Evolutionary conservation across 2,797 vertebrate species (phyloP).

Genomic region (Graptemys geographica): DNA sequence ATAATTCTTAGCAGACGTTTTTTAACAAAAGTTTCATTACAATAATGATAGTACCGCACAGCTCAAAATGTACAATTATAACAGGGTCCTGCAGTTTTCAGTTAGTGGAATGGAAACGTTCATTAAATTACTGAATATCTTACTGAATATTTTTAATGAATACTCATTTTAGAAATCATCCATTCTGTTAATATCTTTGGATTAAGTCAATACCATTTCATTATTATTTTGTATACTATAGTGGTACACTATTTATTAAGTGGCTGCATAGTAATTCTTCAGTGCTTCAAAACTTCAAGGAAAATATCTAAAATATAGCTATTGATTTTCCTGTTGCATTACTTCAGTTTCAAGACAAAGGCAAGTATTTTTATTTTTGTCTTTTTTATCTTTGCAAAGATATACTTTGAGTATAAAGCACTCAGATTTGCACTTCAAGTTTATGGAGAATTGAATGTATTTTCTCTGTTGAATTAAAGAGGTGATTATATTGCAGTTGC

Average conservation of each 20-base stretch:
- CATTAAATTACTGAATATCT: not conserved
- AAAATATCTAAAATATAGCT: not conserved
- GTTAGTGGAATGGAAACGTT: not conserved
- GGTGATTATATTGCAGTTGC: not conserved
- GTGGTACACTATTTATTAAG: not conserved
- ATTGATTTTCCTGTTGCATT: not conserved
- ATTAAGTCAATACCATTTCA: not conserved
- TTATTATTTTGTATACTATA: not conserved
- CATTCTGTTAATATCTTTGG: not conserved
- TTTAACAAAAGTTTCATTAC: not conserved
- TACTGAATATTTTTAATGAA: not conserved
- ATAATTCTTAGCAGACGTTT: not conserved
- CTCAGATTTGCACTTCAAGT: not conserved
- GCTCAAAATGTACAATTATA: conserved; percentile 22
- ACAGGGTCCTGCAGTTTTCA: conserved; percentile 31
- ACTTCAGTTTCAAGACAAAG: not conserved
- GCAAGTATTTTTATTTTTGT: not conserved
- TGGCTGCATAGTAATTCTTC: not conserved
- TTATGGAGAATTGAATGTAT: not conserved
- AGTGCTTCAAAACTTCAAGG: not conserved
- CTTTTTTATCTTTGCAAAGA: not conserved
- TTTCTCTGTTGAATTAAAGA: not conserved
- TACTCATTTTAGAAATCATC: not conserved
- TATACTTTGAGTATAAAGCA: fast-evolving
- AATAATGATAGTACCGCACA: conserved; percentile 24